Evolutionary conservation across 2,797 vertebrate species (phyloP), one percentile per base, ranked within the genome.

Genomic region (Pangasius djambal): DNA sequence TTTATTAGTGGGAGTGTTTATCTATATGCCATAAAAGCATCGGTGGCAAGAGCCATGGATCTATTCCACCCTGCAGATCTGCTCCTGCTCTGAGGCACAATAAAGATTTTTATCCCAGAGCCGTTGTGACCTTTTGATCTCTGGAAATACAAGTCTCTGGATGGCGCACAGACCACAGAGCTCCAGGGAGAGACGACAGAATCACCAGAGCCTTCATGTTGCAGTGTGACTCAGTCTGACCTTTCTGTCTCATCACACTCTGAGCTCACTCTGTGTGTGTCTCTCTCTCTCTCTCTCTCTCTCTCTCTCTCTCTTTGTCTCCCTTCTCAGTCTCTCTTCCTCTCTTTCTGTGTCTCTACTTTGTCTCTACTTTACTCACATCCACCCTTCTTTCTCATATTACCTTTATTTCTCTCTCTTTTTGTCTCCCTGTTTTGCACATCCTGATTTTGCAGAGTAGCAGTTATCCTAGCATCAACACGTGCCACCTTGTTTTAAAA

Each of bases 341-440:
- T 10, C 15, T 77, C 9, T 20, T 13, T 61, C 52, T 59, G 10
- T 31, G 22, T 72, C 8, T 59, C 34, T 12, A 9, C 83, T 75
- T 72, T 90, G 72, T 89, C 77, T 85, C 50, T 48, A 9, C 65
- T 40, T 70, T 40, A 89, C 72, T 74, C 50, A 9, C 55, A 25
- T 18, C 22, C 40, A 50, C 13, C 31, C 25, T 20, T 37, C 12
- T 31, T 69, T 34, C 31, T 37, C 15, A 34, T 37, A 2, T 65
- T 31, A 6, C 20, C 15, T 15, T 57, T 12, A 44, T n/a, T 25
- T 5, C 15, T 86, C 34, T 78, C 59, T 61, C 13, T 59, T 57
- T 59, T 31, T 57, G 1, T 57, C 34, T 55, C 61, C 16, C 16
- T 55, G 34, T 34, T 67, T 85, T 31, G 22, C 59, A 25, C 22